These are phyloP conservation scores for Ceratoteleas bidentatus DNA, from an alignment of 1,140 invertebrate genomes.

Conservation along the genomic window DNA sequence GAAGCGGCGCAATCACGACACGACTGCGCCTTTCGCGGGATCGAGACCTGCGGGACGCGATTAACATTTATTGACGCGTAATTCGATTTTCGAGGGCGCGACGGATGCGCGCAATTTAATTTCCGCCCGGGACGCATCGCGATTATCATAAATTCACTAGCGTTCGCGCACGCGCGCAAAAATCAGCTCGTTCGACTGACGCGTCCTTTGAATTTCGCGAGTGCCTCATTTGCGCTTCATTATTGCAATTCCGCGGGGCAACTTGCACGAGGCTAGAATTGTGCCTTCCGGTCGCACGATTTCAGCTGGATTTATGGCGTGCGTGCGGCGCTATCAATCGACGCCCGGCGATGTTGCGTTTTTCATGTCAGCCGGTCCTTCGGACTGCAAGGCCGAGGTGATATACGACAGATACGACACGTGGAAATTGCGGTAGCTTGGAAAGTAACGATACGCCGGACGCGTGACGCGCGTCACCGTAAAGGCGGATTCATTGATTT, in stretches of 20 bases:
- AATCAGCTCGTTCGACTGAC: constrained; percentile 24
- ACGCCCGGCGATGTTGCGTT: constrained; percentile 35
- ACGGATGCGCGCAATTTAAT: constrained; percentile 68
- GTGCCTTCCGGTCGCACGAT: constrained; percentile 15
- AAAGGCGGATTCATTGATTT: no score
- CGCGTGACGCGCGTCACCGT: no score
- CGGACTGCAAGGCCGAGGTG: constrained; percentile 55
- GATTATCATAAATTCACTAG: constrained; percentile 46
- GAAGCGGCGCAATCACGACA: constrained; percentile 31
- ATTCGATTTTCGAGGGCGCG: constrained; percentile 50
- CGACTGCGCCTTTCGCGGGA: constrained; percentile 42
- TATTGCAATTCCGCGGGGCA: constrained; percentile 15
- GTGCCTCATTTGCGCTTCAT: constrained; percentile 15
- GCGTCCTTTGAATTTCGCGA: constrained; percentile 27
- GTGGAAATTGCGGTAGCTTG: no score
- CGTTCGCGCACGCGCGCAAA: neutral
- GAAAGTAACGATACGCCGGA: no score
- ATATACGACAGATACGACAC: constrained; percentile 73
- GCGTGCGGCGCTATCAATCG: constrained; percentile 53
- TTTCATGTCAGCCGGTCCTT: constrained; percentile 46
- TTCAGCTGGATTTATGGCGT: constrained; percentile 34
- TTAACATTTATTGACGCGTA: constrained; percentile 54
- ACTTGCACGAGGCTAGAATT: constrained; percentile 11
- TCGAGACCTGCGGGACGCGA: constrained; percentile 26
- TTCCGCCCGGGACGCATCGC: constrained; percentile 64